Evolutionary conservation across 2,888 invertebrate genomes (phyloP).

Genomic region (Mythimna lalbum): DNA sequence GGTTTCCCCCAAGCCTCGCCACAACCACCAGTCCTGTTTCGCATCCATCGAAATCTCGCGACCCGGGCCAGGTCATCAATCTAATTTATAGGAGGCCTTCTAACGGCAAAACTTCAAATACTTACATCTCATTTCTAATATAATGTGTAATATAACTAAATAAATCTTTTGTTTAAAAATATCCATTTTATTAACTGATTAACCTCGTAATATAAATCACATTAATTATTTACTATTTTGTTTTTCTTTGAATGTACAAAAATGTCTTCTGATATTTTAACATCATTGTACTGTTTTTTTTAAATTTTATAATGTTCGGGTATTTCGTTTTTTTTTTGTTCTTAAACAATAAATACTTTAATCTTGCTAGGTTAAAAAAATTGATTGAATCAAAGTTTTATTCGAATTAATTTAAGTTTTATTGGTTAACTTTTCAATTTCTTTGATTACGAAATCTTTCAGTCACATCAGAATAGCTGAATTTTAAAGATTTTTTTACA

Average conservation of each 20-base stretch:
- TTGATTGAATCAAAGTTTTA: constrained; percentile 43
- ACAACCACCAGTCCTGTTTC: too few species aligned
- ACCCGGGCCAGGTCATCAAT: too few species aligned
- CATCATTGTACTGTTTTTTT: not conserved
- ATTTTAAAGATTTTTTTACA: too few species aligned
- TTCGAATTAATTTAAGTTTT: constrained; percentile 23
- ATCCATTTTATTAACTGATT: constrained; percentile 7
- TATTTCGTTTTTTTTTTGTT: not conserved
- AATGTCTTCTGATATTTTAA: not conserved
- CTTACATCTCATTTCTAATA: constrained; percentile 25
- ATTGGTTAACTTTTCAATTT: constrained; percentile 4
- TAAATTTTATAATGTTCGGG: too few species aligned
- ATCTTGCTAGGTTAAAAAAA: constrained; percentile 40
- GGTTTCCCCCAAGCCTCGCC: too few species aligned
- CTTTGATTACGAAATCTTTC: not conserved
- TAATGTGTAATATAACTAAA: not conserved
- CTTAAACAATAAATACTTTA: not conserved
- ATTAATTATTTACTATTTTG: not conserved
- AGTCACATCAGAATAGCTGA: not conserved
- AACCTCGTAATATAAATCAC: not conserved
- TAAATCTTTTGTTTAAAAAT: not conserved
- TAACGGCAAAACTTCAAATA: not conserved
- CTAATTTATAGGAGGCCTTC: too few species aligned
- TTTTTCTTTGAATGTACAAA: not conserved
- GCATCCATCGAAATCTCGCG: too few species aligned